Conservation (phyloP, 2,113 vertebrate genomes). For the Sardina pilchardus region DNA sequence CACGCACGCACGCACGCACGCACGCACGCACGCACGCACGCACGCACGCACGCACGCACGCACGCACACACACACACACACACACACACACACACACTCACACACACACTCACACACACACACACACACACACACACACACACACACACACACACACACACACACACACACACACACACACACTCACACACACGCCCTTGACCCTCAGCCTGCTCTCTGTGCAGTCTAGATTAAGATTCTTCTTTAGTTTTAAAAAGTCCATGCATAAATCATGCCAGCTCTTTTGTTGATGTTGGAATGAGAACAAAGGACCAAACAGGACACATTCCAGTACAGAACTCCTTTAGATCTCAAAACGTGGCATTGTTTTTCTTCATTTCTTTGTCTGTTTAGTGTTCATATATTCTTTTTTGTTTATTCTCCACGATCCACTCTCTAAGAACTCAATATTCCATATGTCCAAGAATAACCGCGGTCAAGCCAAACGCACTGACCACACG, state of each 20-base stretch:
- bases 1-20: neutral
- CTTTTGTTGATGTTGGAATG: neutral
- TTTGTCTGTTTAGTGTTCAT: neutral
- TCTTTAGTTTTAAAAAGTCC: neutral
- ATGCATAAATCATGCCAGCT: neutral
- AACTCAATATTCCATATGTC: slow-evolving; percentile 43
- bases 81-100: neutral
- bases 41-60: too few relatives aligned
- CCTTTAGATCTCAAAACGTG: neutral
- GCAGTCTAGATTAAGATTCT: neutral
- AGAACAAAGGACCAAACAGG: neutral
- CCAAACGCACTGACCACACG: slow-evolving; percentile 51
- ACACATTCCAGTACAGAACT: neutral
- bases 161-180: neutral
- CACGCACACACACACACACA: neutral
- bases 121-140: too few relatives aligned
- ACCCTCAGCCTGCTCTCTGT: neutral
- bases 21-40: neutral
- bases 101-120: neutral
- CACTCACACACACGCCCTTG: neutral
- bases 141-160: neutral
- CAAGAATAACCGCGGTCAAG: slow-evolving; percentile 70
- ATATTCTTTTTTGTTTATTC: neutral
- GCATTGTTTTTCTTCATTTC: neutral
- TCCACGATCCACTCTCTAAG: neutral